Evolutionary conservation across 2,797 vertebrate genomes (phyloP), one percentile per base, ranked within the genome.

Genomic region (Avahi laniger): DNA sequence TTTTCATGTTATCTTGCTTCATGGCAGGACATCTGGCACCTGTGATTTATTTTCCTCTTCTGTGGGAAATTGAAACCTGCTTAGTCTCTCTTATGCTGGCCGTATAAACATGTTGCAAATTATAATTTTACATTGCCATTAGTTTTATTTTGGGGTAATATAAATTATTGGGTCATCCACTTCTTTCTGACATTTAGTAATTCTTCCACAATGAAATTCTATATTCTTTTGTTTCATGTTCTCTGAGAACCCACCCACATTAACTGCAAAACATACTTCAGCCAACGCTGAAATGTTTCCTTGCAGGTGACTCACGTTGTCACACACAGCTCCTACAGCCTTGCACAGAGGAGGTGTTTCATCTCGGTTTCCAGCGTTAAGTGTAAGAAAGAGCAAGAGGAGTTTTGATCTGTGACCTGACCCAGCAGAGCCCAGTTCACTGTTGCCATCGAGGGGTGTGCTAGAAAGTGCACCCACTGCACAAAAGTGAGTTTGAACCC

Each of bases 1-100:
- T 54, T 93, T 96, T 96, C 75, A 69, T 46, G 76, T 96, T 94
- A 93, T 95, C 94, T 93, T 95, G 89, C 78, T 90, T 96, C 93
- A 72, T 96, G 94, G 80, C 80, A 81, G 91, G 93, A 94, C 95
- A 96, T 95, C 91, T 96, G 95, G 94, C 63, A 91, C 69, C 11
- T 84, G 95, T 52, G 43, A 81, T 91, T 84, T 94, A 89, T 95
- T 89, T 89, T 96, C 94, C 35, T 73, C 83, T 95, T 95, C 46
- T 33, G 57, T 28, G 67, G 87, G 59, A 97, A 96, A 67, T 76
- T 67, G 89, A 97, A 97, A 89, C 33, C 76, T 88, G 72, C 83
- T 90, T 78, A 13, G 24, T 97, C 89, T 96, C 93, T 93, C 85
- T 93, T 92, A 75, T 52, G n/a, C 61, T 76, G 69, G 63, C 78